Evolutionary conservation across 35 echinoderm and acorn worm genomes (phyloP), one percentile per base, ranked within the genome.

Genomic region (Anneissia japonica): DNA sequence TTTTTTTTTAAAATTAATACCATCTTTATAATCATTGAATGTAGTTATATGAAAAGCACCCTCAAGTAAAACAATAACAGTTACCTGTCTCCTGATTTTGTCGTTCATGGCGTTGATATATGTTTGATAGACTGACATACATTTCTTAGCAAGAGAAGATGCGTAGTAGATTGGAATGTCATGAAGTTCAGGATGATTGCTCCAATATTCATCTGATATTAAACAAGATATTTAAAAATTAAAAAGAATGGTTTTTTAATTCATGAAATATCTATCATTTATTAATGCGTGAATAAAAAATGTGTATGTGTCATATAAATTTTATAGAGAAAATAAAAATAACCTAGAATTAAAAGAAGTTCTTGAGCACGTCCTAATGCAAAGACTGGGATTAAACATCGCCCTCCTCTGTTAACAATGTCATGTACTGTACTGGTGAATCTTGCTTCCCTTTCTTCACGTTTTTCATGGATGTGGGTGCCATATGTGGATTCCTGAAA

Each of bases 81-180:
- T 51, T 91, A 97, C 95, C 95, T 97, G 95, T 91, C 91, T 79
- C 75, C 89, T 91, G 0, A 97, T 97, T 74, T 97, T 97, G 37
- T 97, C 95, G 79, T 97, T 97, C 95, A 97, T 97, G 30, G 95
- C 95, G 88, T 97, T 93, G 86, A 97, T 93, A 74, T 93, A 97
- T 1, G 95, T 97, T 46, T 97, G 95, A 30, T 97, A 97, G 1
- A 97, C 95, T 6, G 95, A 86, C 95, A 97, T 97, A 82, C 95
- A 97, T 39, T 97, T 93, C 95, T 91, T 97, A 26, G 95, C 95
- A 31, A 97, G 86, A 0, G 91, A 90, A 0, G 95, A 97, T 3
- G 95, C 95, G 79, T 97, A 97, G 86, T 97, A 97, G 21, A 97
- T 89, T 37, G 95, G 95, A 34, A 97, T 93, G 43, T 97, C 95